Base-by-base conservation (phyloP, 1,140 invertebrate species). In the Bombus affinis region DNA sequence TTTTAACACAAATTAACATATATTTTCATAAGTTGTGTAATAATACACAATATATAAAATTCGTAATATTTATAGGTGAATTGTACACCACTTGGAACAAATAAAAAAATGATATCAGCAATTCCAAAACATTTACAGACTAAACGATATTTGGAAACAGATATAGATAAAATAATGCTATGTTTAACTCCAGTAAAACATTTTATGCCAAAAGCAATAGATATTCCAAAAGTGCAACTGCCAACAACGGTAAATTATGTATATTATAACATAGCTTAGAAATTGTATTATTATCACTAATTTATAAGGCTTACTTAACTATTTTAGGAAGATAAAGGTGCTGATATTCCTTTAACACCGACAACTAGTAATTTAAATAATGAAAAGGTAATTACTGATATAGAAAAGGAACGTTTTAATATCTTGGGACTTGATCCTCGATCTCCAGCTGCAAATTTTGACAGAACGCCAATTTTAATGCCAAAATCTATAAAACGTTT, bases 81-180 rank as follows among this genome's bases (percentile, higher is more conserved):
- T 44, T 74, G 15, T 81, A 93, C 91, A 0, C 86, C 93, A 47
- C 44, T 87, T 73, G 87, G 80, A 47, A 13, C 42, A 13, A 75
- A 53, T n/a, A 88, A 77, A 62, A 83, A 72, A n/a, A 39, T 74
- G 13, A 85, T 89, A 66, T 93, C 85, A 73, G 91, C 94, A 37
- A 90, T 95, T 47, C 93, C 94, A 44, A 91, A 88, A 70, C 85
- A 93, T 86, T 86, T 95, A 9, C 92, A 92, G 81, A 66, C 6
- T 2, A 93, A 92, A 78, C 86, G 90, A 79, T 94, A 93, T 82
- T 88, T 94, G 37, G 94, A 95, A 90, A 94, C 94, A 1, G 89
- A 95, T 88, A 86, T 95, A 37, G 94, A 95, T 83, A 57, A 66
- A 57, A 86, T 92, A 12, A 85, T 92, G 47, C 86, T 90, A 57